Conservation (phyloP, 2,797 vertebrate genomes). For the Chiloscyllium punctatum region DNA sequence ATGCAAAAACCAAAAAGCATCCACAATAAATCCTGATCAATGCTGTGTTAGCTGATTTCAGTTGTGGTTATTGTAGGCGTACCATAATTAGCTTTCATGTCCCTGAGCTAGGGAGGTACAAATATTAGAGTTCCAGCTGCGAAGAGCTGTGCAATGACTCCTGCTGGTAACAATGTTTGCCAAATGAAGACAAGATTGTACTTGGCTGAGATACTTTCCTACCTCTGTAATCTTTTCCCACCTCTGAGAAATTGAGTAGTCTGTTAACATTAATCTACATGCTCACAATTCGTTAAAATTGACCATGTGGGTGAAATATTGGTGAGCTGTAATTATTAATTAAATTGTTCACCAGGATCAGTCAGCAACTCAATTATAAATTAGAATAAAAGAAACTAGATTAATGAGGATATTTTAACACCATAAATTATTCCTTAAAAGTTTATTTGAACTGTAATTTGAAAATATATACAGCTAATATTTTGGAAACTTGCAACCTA, state of each 20-base stretch:
- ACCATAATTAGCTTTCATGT: neutral
- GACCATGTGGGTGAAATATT: neutral
- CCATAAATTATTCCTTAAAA: neutral
- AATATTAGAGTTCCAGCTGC: neutral
- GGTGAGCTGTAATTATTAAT: neutral
- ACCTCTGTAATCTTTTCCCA: neutral
- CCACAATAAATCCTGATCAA: neutral
- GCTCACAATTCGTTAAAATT: neutral
- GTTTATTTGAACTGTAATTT: neutral
- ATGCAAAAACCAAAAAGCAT: neutral
- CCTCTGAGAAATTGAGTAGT: neutral
- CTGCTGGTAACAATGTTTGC: neutral
- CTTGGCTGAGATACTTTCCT: neutral
- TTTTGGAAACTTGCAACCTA: neutral
- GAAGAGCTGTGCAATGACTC: neutral
- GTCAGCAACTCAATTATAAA: neutral
- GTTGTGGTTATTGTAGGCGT: neutral
- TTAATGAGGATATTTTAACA: neutral
- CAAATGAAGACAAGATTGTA: neutral
- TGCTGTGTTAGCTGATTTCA: neutral
- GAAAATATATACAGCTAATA: neutral
- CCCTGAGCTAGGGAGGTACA: neutral
- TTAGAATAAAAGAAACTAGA: neutral
- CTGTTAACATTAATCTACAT: neutral
- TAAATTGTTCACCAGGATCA: neutral